Conservation (phyloP, 2,113 vertebrate species). For the Corapipo altera region DNA sequence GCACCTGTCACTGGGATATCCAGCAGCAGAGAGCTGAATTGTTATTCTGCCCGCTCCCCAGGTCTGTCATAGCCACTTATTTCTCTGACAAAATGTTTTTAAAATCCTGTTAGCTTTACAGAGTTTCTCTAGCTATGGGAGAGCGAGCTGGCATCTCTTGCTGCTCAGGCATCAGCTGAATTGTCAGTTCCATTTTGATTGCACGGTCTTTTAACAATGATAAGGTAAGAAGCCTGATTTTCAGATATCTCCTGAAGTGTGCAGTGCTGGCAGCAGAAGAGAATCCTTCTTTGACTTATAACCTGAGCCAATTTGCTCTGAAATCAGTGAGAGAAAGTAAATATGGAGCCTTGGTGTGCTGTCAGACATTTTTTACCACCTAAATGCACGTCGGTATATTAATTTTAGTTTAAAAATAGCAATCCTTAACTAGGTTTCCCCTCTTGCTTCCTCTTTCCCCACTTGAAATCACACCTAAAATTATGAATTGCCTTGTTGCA, state of each 20-base stretch:
- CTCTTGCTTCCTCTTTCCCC: background rate
- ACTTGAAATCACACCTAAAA: background rate
- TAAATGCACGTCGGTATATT: slow-evolving; percentile 6
- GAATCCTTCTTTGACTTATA: slow-evolving; percentile 66
- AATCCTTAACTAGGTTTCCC: background rate
- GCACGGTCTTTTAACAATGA: slow-evolving; percentile 58
- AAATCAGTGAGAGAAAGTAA: slow-evolving; percentile 61
- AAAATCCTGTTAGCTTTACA: slow-evolving; percentile 54
- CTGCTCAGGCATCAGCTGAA: slow-evolving; percentile 48
- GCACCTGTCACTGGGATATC: background rate
- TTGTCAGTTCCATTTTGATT: slow-evolving; percentile 66
- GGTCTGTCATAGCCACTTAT: slow-evolving; percentile 61
- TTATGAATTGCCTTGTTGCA: background rate
- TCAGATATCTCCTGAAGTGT: slow-evolving; percentile 41
- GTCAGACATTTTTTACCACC: slow-evolving; percentile 25
- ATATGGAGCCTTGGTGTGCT: slow-evolving; percentile 47
- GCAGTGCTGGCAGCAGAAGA: slow-evolving; percentile 65
- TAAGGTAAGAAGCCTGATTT: slow-evolving; percentile 67
- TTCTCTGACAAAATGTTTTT: slow-evolving; percentile 70
- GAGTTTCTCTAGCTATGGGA: slow-evolving; percentile 36
- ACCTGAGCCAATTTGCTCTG: slow-evolving; percentile 54
- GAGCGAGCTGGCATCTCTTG: slow-evolving; percentile 57
- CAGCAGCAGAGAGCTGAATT: slow-evolving; percentile 16
- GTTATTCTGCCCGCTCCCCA: slow-evolving; percentile 31
- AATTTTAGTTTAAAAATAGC: slow-evolving; percentile 11